Base-by-base conservation (phyloP, 2,888 invertebrate genomes). In the Nephrotoma appendiculata region DNA sequence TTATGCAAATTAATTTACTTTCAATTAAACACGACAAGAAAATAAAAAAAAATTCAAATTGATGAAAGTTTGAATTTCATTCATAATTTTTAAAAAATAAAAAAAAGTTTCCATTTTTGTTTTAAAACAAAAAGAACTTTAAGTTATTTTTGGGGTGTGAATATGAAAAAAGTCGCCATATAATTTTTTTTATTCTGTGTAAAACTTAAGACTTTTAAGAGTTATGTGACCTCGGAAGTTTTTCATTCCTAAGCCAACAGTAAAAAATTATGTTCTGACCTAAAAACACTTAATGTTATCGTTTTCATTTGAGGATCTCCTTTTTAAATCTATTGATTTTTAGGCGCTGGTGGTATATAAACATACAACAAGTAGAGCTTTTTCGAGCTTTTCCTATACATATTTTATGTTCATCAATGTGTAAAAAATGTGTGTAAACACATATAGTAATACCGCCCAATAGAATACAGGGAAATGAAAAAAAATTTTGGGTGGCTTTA, bases 401-500 rank as follows among this genome's bases (percentile, higher is more conserved):
- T 71, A 71, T 12, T 71, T 31, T 71, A 71, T 71, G 31, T 71
- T 71, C 71, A 71, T 71, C 71, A 71, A 71, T 31, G 71, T 71
- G 31, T 9, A 31, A 71, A 31, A 71, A 71, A 11, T 71, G 15
- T 57, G 15, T 57, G 31, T 71, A 31, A 31, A 71, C 11, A 31
- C 31, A 71, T 71, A 52, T 15, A 71, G 71, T 9, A 31, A 71
- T 31, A 71, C 71, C 71, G 71, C 84, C 84, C 84, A 84, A 84
- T 84, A 42, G 84, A 84, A 84, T n/a, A 42, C 42, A 43, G 43
- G 41, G 6, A 84, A 71, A 71, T 71, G 31, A 71, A 71, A 71
- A n/a, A 71, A 71, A 71, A 84, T 48, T 2, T 84, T 86, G 86
- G 86, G 48, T 86, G 45, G 86, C 71, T 71, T 45, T 84, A 86